These are phyloP conservation scores for Gorsachius magnificus DNA, from an alignment of 2,797 vertebrate genomes.

Conservation along the genomic window DNA sequence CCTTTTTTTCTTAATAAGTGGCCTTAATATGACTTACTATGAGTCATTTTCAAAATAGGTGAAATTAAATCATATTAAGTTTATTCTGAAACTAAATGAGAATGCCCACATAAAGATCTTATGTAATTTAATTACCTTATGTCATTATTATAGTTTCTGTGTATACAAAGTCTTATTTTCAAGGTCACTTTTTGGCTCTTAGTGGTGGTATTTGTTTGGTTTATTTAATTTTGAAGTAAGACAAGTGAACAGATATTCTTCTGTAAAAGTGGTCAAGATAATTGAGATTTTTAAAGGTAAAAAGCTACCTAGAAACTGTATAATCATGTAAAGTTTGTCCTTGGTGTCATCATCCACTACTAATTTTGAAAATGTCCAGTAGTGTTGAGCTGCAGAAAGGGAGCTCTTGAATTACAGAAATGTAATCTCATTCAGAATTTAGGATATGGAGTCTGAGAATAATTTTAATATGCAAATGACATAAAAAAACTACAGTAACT, in stretches of 20 bases:
- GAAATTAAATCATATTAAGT: not conserved
- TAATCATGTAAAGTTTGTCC: not conserved
- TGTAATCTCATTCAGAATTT: not conserved
- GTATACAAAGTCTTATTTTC: not conserved
- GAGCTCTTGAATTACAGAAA: not conserved
- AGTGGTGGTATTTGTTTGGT: not conserved
- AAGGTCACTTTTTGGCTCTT: not conserved
- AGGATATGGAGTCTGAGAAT: not conserved
- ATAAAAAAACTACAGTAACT: not conserved
- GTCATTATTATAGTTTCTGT: not conserved
- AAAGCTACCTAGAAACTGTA: not conserved
- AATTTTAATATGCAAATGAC: not conserved
- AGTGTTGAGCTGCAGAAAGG: not conserved
- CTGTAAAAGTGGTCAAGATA: not conserved
- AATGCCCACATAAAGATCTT: not conserved
- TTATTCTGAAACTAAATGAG: not conserved
- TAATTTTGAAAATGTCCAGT: not conserved
- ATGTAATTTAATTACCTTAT: not conserved
- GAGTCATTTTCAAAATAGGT: not conserved
- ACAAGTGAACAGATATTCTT: rapidly evolving
- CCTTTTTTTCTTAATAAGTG: not conserved
- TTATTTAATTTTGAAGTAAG: not conserved
- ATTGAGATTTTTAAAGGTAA: not conserved
- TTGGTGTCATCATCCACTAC: not conserved
- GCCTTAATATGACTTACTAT: not conserved